A percentile compares a stretch with the other conserved stretches of the same genome.
Evolutionary conservation across 1,140 invertebrate genomes (phyloP).

Genomic region (Tribolium madens): DNA sequence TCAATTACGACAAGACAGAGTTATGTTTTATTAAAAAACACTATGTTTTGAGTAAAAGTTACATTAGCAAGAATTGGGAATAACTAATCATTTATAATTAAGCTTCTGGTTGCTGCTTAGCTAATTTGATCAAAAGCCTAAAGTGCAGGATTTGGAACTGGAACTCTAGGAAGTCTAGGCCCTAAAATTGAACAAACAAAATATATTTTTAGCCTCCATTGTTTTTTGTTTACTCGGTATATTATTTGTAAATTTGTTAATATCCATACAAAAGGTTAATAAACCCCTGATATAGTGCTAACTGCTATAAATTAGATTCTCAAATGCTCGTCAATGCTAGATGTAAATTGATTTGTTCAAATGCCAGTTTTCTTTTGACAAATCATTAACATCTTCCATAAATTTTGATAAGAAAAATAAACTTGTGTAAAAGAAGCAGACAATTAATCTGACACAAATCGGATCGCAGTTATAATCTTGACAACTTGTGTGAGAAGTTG

Average conservation of each 20-base stretch:
- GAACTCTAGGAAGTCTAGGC: too few species aligned
- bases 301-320: background rate
- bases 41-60: too few species aligned
- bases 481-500: background rate
- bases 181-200: too few species aligned
- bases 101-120: too few species aligned
- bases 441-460: background rate
- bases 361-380: background rate
- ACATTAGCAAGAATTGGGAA: too few species aligned
- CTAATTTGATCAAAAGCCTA: too few species aligned
- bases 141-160: too few species aligned
- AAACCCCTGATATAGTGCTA: constrained; percentile 9
- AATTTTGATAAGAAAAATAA: background rate
- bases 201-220: too few species aligned
- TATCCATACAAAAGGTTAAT: constrained; percentile 16
- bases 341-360: background rate
- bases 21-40: too few species aligned
- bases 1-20: background rate
- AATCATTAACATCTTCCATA: background rate
- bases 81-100: too few species aligned
- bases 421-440: background rate
- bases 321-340: background rate
- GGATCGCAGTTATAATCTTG: background rate
- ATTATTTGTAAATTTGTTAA: background rate
- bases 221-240: background rate